A percentile compares a stretch with the other conserved stretches of the same genome.
Conservation (phyloP, 2,888 invertebrate species). For the Digitonthophagus gazella region DNA sequence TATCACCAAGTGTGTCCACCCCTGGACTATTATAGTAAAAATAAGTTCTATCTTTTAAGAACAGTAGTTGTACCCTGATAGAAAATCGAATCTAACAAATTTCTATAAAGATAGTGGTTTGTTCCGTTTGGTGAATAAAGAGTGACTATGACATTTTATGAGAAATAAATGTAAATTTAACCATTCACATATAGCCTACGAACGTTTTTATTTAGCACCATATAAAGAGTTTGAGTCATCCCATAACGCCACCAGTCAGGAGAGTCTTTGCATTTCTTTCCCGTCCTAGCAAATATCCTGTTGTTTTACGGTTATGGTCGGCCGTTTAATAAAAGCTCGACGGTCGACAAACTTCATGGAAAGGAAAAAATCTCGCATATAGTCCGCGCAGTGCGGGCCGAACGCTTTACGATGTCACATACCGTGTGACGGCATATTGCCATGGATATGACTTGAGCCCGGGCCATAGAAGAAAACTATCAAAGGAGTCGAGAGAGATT, state of each 20-base stretch:
- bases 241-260: not conserved
- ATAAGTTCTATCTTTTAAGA: too few species aligned
- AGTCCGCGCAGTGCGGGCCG: not conserved
- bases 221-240: not conserved
- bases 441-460: not conserved
- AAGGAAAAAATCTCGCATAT: constrained; percentile 17
- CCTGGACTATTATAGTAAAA: too few species aligned
- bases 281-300: constrained; percentile 10
- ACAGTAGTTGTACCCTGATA: too few species aligned
- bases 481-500: constrained; percentile 2
- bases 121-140: too few species aligned
- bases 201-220: not conserved
- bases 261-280: not conserved
- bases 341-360: constrained; percentile 9
- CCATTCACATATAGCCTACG: constrained; percentile 15
- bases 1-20: too few species aligned
- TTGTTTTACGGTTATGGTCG: constrained; percentile 15
- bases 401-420: constrained; percentile 13
- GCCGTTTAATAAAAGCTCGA: constrained; percentile 15
- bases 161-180: too few species aligned
- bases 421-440: constrained; percentile 16
- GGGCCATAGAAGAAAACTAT: constrained; percentile 10
- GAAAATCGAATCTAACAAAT: too few species aligned
- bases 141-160: too few species aligned
- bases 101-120: too few species aligned